phyloP scores from a whole-genome alignment of 2,888 invertebrate genomes.

The Drosophila silvestris region DNA sequence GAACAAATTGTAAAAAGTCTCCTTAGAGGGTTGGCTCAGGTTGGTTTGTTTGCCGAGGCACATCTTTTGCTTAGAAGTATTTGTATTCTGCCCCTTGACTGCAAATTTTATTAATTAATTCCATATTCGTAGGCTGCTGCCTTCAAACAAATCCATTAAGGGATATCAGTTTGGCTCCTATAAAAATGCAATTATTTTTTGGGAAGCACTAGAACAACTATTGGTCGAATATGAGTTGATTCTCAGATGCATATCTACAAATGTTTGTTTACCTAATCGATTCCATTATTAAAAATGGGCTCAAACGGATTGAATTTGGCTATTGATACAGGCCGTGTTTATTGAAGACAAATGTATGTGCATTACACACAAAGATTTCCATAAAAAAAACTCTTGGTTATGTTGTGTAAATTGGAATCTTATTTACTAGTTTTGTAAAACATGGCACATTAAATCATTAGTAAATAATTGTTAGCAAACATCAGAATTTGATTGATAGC shows the following conservation, averaged over 20 bases:
- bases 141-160: conserved; percentile 17
- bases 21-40: conserved; percentile 9
- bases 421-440: neutral
- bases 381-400: neutral
- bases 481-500: neutral
- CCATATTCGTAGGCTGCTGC: conserved; percentile 37
- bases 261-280: conserved; percentile 23
- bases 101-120: conserved; percentile 72
- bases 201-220: neutral
- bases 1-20: conserved; percentile 49
- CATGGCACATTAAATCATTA: neutral
- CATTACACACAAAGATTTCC: neutral
- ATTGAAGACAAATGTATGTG: conserved; percentile 1
- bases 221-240: conserved; percentile 18
- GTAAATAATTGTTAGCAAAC: neutral
- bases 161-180: conserved; percentile 23
- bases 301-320: conserved; percentile 3
- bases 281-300: conserved; percentile 17
- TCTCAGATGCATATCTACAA: neutral
- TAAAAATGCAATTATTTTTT: conserved; percentile 58
- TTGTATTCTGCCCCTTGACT: conserved; percentile 37
- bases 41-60: conserved; percentile 58
- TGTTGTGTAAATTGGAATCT: neutral
- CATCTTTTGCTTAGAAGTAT: conserved; percentile 31
- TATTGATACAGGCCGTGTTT: conserved; percentile 7